These are phyloP conservation scores for Carettochelys insculpta DNA, from an alignment of 2,113 vertebrate genomes.

Conservation along the genomic window DNA sequence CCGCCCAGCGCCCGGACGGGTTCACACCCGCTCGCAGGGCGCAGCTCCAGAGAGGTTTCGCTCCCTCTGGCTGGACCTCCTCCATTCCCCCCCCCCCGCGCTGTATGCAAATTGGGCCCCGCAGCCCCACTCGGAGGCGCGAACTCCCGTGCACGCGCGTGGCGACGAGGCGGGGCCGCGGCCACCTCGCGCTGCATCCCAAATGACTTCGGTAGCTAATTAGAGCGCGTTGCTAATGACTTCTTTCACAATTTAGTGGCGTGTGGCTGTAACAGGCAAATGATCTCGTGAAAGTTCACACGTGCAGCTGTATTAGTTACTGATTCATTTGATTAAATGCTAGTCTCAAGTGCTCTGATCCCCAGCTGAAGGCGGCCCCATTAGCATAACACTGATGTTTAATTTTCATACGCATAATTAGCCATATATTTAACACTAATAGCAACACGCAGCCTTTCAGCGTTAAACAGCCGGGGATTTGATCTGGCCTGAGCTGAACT, in stretches of 20 bases:
- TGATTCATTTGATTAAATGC: constrained; percentile 95
- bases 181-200: constrained; percentile 75
- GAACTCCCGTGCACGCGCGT: constrained; percentile 56
- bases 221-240: constrained; percentile 83
- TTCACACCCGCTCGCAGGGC: neutral
- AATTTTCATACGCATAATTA: constrained; percentile 99
- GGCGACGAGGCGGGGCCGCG: constrained; percentile 62
- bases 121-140: constrained; percentile 5
- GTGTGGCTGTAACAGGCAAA: constrained; percentile 76
- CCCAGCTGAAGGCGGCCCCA: constrained; percentile 91
- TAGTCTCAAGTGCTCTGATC: constrained; percentile 90
- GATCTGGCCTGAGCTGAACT: constrained; percentile 85
- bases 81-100: neutral
- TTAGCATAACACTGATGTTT: constrained; percentile 99
- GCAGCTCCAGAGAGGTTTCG: neutral
- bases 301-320: constrained; percentile 89
- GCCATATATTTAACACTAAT: constrained; percentile 98
- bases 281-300: constrained; percentile 86
- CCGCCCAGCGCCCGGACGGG: too few species aligned
- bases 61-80: neutral
- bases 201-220: constrained; percentile 82
- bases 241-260: constrained; percentile 81
- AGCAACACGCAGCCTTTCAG: constrained; percentile 87
- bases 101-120: neutral
- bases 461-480: constrained; percentile 82